These are phyloP conservation scores for Telmatochromis bifrenatus DNA, from an alignment of 2,113 vertebrate species.

Conservation along the genomic window DNA sequence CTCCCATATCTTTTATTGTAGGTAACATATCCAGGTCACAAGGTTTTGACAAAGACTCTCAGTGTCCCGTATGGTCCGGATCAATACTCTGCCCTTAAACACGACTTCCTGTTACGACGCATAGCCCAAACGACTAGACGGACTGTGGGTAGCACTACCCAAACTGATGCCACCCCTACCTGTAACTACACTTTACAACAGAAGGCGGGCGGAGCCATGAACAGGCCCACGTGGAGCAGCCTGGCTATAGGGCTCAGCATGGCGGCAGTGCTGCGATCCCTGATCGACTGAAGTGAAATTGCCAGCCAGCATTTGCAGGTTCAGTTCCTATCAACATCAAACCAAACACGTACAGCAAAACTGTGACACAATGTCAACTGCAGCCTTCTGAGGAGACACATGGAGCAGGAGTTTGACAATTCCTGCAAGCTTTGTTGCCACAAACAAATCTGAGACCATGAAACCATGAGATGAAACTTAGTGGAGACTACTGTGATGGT, in stretches of 20 bases:
- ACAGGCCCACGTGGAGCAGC: neutral
- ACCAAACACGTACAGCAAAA: neutral
- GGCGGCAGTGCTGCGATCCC: neutral
- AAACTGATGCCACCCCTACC: neutral
- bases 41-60: conserved; percentile 45
- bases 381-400: neutral
- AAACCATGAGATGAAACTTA: neutral
- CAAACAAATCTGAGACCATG: neutral
- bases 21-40: conserved; percentile 55
- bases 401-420: neutral
- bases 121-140: neutral
- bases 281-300: neutral
- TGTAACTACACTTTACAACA: neutral
- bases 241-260: neutral
- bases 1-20: conserved; percentile 10
- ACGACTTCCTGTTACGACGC: conserved; percentile 46
- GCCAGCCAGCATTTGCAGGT: neutral
- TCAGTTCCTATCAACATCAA: neutral
- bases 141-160: neutral
- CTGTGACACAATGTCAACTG: neutral
- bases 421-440: neutral
- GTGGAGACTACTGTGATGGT: neutral
- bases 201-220: neutral
- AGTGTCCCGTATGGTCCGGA: conserved; percentile 42
- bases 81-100: conserved; percentile 47